These are phyloP conservation scores for Miniopterus natalensis DNA, from an alignment of 2,113 vertebrate genomes.

Conservation along the genomic window DNA sequence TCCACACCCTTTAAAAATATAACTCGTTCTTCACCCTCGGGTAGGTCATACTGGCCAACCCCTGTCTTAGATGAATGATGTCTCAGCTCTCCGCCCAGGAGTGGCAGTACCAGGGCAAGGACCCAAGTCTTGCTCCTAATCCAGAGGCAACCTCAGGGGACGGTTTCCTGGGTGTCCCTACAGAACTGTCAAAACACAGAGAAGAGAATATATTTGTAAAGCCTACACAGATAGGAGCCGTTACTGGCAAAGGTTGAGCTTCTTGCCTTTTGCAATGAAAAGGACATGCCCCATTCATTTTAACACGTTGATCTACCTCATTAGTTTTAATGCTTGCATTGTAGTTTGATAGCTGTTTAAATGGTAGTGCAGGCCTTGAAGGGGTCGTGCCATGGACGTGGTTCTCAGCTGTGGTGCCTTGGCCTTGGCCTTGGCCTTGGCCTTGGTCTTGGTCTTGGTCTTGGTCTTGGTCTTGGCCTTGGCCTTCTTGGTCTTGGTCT, in stretches of 20 bases:
- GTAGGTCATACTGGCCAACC: not conserved
- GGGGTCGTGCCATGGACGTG: no score
- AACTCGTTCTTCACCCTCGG: not conserved
- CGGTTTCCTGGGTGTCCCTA: not conserved
- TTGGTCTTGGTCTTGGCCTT: no score
- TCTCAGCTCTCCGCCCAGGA: not conserved
- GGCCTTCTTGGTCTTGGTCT: no score
- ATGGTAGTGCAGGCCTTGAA: not conserved
- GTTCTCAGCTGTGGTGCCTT: not conserved
- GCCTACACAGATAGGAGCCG: not conserved
- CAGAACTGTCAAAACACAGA: no score
- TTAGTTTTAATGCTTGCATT: fast-evolving
- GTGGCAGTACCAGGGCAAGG: no score
- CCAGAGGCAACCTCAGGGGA: not conserved
- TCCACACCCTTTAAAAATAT: not conserved
- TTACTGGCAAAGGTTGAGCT: not conserved
- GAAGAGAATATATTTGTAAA: not conserved
- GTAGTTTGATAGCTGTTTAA: not conserved
- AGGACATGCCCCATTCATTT: not conserved
- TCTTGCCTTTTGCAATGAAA: not conserved
- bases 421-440: no score
- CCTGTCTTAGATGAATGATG: not conserved
- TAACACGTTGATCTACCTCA: not conserved
- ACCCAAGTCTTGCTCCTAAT: not conserved
- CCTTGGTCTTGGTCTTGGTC: no score